Percentiles rank a stretch among this genome's conserved stretches.
Evolutionary conservation across 2,797 vertebrate genomes (phyloP).

Genomic region (Crenuchus spilurus): DNA sequence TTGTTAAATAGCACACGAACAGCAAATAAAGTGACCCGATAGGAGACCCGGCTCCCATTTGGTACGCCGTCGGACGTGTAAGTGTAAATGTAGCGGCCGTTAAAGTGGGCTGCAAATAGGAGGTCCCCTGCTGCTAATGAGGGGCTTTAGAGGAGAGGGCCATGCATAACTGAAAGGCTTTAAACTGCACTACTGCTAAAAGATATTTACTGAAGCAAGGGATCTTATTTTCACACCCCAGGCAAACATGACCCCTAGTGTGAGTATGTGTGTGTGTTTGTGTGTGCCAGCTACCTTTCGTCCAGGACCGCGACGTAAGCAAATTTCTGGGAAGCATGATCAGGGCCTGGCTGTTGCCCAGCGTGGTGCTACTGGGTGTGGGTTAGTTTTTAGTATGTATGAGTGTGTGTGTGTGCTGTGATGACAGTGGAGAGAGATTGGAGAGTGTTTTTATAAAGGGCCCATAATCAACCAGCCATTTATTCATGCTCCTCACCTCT

Average conservation of each 20-base stretch:
- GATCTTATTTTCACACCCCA: slow-evolving; percentile 85
- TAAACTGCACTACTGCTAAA: slow-evolving; percentile 75
- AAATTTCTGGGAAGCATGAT: slow-evolving; percentile 80
- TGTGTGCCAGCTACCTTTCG: slow-evolving; percentile 78
- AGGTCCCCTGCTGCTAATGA: slow-evolving; percentile 79
- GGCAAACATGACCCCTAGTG: slow-evolving; percentile 77
- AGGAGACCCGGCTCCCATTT: slow-evolving; percentile 57
- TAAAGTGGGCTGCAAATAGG: slow-evolving; percentile 77
- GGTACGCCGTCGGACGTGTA: slow-evolving; percentile 57
- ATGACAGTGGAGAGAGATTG: slow-evolving; percentile 39
- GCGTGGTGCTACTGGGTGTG: slow-evolving; percentile 59
- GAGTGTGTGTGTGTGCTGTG: slow-evolving; percentile 24
- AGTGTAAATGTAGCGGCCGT: slow-evolving; percentile 75
- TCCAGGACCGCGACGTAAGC: slow-evolving; percentile 75
- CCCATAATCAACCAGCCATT: slow-evolving; percentile 77
- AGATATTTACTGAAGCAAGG: slow-evolving; percentile 75
- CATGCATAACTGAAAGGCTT: slow-evolving; percentile 75
- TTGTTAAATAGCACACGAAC: slow-evolving; percentile 60
- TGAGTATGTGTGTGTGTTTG: slow-evolving; percentile 59
- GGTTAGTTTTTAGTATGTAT: slow-evolving; percentile 53
- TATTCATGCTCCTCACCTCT: slow-evolving; percentile 71
- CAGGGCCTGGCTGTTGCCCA: slow-evolving; percentile 68
- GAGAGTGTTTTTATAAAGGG: slow-evolving; percentile 73
- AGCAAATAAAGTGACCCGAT: slow-evolving; percentile 50
- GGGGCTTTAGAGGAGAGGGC: slow-evolving; percentile 74